Evolutionary conservation across 1,140 invertebrate species (phyloP), one percentile per base, ranked within the genome.

Genomic region (Lepidurus apus): DNA sequence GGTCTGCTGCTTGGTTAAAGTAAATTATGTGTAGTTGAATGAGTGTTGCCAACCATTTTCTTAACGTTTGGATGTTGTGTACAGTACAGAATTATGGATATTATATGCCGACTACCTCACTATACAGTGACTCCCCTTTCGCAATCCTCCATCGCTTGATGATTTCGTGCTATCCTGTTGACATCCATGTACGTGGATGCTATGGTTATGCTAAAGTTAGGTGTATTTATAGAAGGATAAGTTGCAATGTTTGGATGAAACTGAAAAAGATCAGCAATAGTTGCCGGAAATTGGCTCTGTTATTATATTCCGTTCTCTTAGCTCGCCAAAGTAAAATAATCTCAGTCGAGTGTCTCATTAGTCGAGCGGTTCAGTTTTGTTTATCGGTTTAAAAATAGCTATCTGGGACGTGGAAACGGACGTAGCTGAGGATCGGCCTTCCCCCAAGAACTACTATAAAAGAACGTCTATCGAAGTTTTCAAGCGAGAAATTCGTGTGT

Each of bases 11-110:
- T 42, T 4, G n/a, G 34, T 42, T 42, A 24, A 75, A 42, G 74
- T 75, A 45, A 77, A 77, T 45, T 77, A 47, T 77, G 47, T 77
- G 34, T 47, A 77, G 24, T 42, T 77, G 75, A 77, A 77, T 65
- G 53, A 65, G 53, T 65, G 53, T 21, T 21, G 53, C 24, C 43
- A 21, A 34, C 24, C 13, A 77, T 21, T 47, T 43, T 43, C 8
- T 75, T 26, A 75, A 17, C 26, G 43, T 75, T 75, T 75, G 34
- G 34, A 42, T 43, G 74, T 75, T 75, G 26, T 77, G 75, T 26
- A 77, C 24, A 45, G 42, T 77, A 77, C 76, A 77, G 8, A 65
- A 47, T 53, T 53, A 13, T 77, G 53, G 53, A 13, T 13, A 65
- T 65, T 34, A 65, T 7, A 65, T 21, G 53, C 53, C 53, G 53